Evolutionary conservation across 2,113 vertebrate species (phyloP).

Genomic region (Clarias gariepinus): DNA sequence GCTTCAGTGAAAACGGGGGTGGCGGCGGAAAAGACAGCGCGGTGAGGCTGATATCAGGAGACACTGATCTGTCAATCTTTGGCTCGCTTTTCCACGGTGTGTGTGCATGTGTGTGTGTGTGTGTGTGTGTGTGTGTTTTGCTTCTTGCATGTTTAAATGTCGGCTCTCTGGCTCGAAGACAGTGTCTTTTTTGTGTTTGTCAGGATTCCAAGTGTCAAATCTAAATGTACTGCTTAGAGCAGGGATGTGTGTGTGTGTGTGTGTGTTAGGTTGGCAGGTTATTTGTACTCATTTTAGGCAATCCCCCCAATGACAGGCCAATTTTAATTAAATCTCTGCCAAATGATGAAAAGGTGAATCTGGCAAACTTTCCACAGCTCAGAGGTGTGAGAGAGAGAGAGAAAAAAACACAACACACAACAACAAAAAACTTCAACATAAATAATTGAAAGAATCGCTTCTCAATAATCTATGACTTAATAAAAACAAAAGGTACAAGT

Average conservation of each 20-base stretch:
- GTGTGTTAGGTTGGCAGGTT: neutral
- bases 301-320: neutral
- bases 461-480: slow-evolving; percentile 50
- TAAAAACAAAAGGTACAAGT: slow-evolving; percentile 23
- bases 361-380: slow-evolving; percentile 62
- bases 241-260: neutral
- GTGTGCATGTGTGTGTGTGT: neutral
- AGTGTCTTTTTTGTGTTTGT: slow-evolving; percentile 35
- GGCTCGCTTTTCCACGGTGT: neutral
- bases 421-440: neutral
- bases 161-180: slow-evolving; percentile 49
- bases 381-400: slow-evolving; percentile 40
- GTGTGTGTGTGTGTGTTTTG: slow-evolving; percentile 44
- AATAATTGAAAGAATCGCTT: slow-evolving; percentile 38
- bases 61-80: slow-evolving; percentile 18
- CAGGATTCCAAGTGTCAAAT: slow-evolving; percentile 44
- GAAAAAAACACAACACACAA: slow-evolving; percentile 47
- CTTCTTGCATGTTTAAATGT: slow-evolving; percentile 57
- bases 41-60: slow-evolving; percentile 2
- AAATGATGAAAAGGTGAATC: slow-evolving; percentile 12
- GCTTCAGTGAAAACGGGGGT: neutral
- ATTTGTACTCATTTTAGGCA: neutral
- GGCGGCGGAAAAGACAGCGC: neutral
- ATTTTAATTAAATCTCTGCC: slow-evolving; percentile 14
- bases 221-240: slow-evolving; percentile 37